phyloP scores from a whole-genome alignment of 2,888 invertebrate genomes.

The Rhorus exstirpatorius region DNA sequence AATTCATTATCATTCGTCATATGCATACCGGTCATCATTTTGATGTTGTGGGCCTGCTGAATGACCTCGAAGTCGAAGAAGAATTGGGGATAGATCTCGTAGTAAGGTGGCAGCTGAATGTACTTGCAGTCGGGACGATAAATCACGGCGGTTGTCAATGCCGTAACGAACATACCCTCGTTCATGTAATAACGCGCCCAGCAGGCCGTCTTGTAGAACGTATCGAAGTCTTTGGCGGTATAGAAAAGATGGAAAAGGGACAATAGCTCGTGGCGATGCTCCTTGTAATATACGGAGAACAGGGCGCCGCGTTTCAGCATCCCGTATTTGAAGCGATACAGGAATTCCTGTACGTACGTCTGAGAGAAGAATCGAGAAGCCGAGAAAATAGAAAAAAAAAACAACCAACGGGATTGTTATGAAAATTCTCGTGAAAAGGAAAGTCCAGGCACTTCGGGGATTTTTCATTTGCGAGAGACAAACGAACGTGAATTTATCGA shows the following conservation, averaged over 20 bases:
- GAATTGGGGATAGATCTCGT: slow-evolving; percentile 91
- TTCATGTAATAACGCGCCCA: slow-evolving; percentile 90
- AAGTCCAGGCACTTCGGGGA: no score
- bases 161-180: slow-evolving; percentile 90
- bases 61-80: slow-evolving; percentile 91
- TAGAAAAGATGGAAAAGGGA: slow-evolving; percentile 90
- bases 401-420: no score
- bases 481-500: no score
- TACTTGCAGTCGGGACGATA: slow-evolving; percentile 90
- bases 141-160: slow-evolving; percentile 89
- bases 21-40: slow-evolving; percentile 84
- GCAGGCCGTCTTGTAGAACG: slow-evolving; percentile 91
- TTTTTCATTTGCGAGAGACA: no score
- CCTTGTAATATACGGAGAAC: slow-evolving; percentile 89
- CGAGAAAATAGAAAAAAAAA: not conserved
- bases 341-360: slow-evolving; percentile 80
- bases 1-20: no score
- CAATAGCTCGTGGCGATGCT: slow-evolving; percentile 89
- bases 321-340: slow-evolving; percentile 84
- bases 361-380: slow-evolving; percentile 66
- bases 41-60: slow-evolving; percentile 89
- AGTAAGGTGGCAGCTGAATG: slow-evolving; percentile 90
- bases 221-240: slow-evolving; percentile 91
- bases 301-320: slow-evolving; percentile 88
- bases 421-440: no score